These are phyloP conservation scores for Archocentrus centrarchus DNA, from an alignment of 2,113 vertebrate genomes.

Conservation along the genomic window DNA sequence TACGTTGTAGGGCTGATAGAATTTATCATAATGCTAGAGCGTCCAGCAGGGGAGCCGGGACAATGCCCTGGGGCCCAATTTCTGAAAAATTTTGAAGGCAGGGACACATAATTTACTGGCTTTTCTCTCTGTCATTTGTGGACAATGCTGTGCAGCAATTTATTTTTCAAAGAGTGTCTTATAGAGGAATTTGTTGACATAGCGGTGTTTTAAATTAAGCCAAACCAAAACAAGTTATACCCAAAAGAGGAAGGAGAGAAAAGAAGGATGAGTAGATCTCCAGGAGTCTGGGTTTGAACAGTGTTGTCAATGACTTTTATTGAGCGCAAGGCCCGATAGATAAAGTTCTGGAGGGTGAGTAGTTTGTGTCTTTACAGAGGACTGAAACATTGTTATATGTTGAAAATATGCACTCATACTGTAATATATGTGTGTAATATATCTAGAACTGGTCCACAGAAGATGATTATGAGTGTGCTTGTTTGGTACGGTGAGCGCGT, in stretches of 20 bases:
- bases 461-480: not conserved
- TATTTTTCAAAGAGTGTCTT: no score
- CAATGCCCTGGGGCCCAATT: not conserved
- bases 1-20: not conserved
- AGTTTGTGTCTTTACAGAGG: not conserved
- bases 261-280: not conserved
- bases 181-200: no score
- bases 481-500: no score
- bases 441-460: not conserved
- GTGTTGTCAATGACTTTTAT: not conserved
- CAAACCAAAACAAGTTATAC: no score
- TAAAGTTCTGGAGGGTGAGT: not conserved
- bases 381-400: not conserved
- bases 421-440: not conserved
- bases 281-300: not conserved
- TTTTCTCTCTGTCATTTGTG: not conserved
- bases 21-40: not conserved
- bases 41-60: not conserved
- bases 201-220: not conserved
- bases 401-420: not conserved
- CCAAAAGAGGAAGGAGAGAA: not conserved
- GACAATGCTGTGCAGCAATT: not conserved
- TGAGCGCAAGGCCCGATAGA: not conserved
- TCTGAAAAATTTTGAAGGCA: no score
- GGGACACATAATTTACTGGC: not conserved